These are phyloP conservation scores for Thamnaconus septentrionalis DNA, from an alignment of 2,113 vertebrate species.

Conservation along the genomic window DNA sequence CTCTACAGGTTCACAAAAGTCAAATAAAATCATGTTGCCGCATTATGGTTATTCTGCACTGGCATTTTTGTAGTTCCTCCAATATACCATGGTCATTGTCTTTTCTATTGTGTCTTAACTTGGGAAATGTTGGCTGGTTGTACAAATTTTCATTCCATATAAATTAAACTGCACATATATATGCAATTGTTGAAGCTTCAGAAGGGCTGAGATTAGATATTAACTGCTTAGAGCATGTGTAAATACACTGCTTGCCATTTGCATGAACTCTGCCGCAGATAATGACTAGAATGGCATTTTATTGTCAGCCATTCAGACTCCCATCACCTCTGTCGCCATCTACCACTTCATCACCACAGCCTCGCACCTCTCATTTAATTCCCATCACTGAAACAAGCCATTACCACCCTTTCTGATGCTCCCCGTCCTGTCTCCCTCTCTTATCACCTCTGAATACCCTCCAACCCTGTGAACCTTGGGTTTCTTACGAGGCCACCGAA, in stretches of 20 bases:
- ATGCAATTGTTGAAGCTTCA: no score
- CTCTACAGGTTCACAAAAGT: no score
- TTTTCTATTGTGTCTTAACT: no score
- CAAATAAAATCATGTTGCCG: no score
- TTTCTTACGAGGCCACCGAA: slow-evolving; percentile 61
- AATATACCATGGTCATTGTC: no score
- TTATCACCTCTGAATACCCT: slow-evolving; percentile 43
- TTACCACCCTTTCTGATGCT: slow-evolving; percentile 22
- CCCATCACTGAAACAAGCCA: slow-evolving; percentile 18
- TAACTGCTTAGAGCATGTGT: no score
- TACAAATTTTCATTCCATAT: no score
- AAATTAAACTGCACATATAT: no score
- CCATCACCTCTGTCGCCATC: slow-evolving; percentile 16
- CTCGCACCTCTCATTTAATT: slow-evolving; percentile 26
- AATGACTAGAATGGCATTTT: slow-evolving; percentile 4
- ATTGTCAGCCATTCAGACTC: background rate
- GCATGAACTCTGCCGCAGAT: background rate
- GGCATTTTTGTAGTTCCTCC: no score
- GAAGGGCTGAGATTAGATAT: no score
- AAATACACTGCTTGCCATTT: background rate
- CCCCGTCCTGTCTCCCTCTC: slow-evolving; percentile 4
- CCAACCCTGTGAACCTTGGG: slow-evolving; percentile 46
- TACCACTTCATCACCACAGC: slow-evolving; percentile 6
- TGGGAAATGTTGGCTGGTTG: no score
- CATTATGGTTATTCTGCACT: no score